Conservation (phyloP, 2,888 invertebrate species). For the Lithophane socia region DNA sequence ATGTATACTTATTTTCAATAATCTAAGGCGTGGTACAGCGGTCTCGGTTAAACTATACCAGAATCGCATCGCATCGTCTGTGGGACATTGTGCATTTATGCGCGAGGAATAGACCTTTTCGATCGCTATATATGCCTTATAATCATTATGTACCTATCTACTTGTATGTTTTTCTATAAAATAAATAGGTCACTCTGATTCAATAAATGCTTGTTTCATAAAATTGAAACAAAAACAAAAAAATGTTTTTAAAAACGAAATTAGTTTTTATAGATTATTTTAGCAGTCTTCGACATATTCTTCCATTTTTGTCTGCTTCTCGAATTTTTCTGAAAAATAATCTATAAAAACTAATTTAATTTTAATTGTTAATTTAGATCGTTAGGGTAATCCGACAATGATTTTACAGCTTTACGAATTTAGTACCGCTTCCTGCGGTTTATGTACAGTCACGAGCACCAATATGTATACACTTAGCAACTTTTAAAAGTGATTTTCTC, state of each 20-base stretch:
- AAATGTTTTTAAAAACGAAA: not conserved
- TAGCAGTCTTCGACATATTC: not conserved
- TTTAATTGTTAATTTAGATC: conserved; percentile 2
- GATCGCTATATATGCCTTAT: not conserved
- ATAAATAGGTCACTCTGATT: conserved; percentile 13
- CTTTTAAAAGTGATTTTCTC: no score
- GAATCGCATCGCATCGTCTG: no score
- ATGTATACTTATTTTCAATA: conserved; percentile 11
- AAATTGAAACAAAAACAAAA: not conserved
- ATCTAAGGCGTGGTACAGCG: no score
- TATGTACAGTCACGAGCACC: not conserved
- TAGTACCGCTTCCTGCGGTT: conserved; percentile 6
- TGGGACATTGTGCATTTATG: not conserved
- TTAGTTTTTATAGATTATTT: not conserved
- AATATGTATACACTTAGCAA: no score
- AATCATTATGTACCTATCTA: not conserved
- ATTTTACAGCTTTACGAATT: conserved; percentile 10
- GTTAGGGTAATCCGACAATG: not conserved
- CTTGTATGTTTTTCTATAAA: conserved; percentile 1
- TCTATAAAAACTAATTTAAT: conserved; percentile 5
- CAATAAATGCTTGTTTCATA: not conserved
- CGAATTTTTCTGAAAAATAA: not conserved
- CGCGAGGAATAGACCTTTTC: not conserved
- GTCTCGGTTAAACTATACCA: no score
- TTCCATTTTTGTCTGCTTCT: not conserved